Conservation (phyloP, 2,888 invertebrate genomes). For the Eupithecia vulgata region DNA sequence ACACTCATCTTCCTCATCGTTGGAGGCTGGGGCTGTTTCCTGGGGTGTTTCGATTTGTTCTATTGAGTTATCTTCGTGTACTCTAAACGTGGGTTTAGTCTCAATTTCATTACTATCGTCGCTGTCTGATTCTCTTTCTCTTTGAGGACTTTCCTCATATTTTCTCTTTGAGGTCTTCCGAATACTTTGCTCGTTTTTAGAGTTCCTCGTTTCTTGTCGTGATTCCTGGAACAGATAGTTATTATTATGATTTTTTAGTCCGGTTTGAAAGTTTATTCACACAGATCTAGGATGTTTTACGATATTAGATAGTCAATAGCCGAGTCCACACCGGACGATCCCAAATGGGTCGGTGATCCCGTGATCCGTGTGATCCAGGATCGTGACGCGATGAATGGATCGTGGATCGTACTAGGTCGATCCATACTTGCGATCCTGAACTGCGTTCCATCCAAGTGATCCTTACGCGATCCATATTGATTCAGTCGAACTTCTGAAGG, state of each 20-base stretch:
- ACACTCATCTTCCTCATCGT: slow-evolving; percentile 5
- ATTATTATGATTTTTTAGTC: neutral
- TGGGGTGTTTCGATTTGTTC: neutral
- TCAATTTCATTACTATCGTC: slow-evolving; percentile 9
- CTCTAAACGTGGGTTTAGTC: neutral
- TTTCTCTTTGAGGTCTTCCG: neutral
- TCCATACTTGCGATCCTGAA: neutral
- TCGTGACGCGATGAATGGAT: neutral
- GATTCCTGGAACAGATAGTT: slow-evolving; percentile 10
- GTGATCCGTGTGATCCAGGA: neutral
- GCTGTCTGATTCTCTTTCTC: neutral
- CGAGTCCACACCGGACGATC: neutral
- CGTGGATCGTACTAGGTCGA: neutral
- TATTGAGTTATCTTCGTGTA: neutral
- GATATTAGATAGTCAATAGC: slow-evolving; percentile 1
- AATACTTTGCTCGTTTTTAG: neutral
- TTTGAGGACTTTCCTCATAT: neutral
- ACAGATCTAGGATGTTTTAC: neutral
- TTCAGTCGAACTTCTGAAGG: neutral
- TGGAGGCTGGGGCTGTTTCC: neutral
- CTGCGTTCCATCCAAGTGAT: neutral
- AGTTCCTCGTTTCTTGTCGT: slow-evolving; percentile 1
- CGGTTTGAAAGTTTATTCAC: neutral
- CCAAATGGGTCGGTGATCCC: neutral
- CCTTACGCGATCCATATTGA: neutral